Evolutionary conservation across 1,140 invertebrate genomes (phyloP).

Genomic region (Battus philenor): DNA sequence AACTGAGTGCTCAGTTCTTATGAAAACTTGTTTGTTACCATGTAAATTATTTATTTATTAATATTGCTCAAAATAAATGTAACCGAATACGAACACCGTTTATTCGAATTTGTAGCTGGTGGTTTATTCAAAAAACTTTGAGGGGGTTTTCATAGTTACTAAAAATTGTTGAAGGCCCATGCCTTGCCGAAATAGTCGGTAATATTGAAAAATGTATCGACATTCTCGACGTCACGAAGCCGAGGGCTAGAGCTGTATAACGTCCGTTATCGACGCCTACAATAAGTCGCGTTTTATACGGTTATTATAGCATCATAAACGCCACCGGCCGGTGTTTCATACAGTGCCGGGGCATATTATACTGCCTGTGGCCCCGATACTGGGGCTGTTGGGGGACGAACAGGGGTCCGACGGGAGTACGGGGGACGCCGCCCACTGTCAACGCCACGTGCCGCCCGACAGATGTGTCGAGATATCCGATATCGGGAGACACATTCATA

Average conservation of each 20-base stretch:
- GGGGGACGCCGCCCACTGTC: slow-evolving; percentile 43
- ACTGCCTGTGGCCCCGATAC: slow-evolving; percentile 52
- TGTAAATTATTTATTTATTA: slow-evolving; percentile 57
- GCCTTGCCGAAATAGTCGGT: slow-evolving; percentile 9
- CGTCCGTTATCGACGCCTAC: slow-evolving; percentile 70
- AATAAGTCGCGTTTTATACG: slow-evolving; percentile 74
- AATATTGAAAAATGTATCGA: slow-evolving; percentile 21
- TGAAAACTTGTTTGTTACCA: slow-evolving; percentile 69
- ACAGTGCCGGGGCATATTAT: slow-evolving; percentile 68
- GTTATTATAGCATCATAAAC: slow-evolving; percentile 74
- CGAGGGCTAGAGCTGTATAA: slow-evolving; percentile 57
- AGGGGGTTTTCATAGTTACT: not conserved
- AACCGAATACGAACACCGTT: slow-evolving; percentile 1
- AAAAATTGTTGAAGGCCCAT: too few species aligned
- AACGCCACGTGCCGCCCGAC: slow-evolving; percentile 60
- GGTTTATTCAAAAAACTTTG: not conserved
- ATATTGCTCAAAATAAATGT: slow-evolving; percentile 43
- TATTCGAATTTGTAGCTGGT: not conserved
- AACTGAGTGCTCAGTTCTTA: slow-evolving; percentile 64
- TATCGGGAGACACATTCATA: slow-evolving; percentile 73
- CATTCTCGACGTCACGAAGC: slow-evolving; percentile 30
- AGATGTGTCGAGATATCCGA: slow-evolving; percentile 72
- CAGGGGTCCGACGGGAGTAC: slow-evolving; percentile 14
- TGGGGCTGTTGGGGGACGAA: slow-evolving; percentile 19
- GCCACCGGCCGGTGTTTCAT: slow-evolving; percentile 72